phyloP scores from a whole-genome alignment of 2,797 vertebrate species.

The Chromis chromis region DNA sequence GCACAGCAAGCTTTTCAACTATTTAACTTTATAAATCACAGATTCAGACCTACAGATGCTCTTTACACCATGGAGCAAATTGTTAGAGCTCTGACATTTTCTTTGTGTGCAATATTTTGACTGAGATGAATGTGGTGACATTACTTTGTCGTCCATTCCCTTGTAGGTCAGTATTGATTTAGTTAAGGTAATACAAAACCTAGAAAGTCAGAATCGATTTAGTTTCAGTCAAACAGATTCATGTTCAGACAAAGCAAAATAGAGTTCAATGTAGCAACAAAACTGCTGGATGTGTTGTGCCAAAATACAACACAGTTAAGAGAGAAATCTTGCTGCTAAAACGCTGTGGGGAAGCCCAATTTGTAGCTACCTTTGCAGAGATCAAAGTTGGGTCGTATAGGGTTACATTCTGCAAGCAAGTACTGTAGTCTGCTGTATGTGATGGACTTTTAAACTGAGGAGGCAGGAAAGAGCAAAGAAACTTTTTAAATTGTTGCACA shows the following conservation, averaged over 20 bases:
- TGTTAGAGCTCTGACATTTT: constrained; percentile 14
- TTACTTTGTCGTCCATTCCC: constrained; percentile 20
- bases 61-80: not conserved
- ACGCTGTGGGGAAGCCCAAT: constrained; percentile 12
- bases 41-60: constrained; percentile 5
- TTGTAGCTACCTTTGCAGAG: constrained; percentile 21
- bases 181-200: constrained; percentile 20
- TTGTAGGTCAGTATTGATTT: constrained; percentile 16
- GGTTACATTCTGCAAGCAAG: constrained; percentile 11
- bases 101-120: constrained; percentile 10
- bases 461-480: constrained; percentile 7
- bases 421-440: constrained; percentile 1
- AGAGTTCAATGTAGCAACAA: constrained; percentile 7
- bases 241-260: constrained; percentile 11
- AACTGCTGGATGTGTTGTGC: constrained; percentile 2
- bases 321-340: constrained; percentile 16
- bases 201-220: constrained; percentile 2
- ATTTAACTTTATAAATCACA: constrained; percentile 1
- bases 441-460: constrained; percentile 9
- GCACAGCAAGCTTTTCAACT: constrained; percentile 15
- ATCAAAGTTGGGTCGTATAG: constrained; percentile 32
- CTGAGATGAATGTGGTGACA: constrained; percentile 17
- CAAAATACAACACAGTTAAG: constrained; percentile 7
- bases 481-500: constrained; percentile 13
- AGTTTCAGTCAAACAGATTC: constrained; percentile 5